Evolutionary conservation across 2,113 vertebrate species (phyloP), one percentile per base, ranked within the genome.

Genomic region (Pachyramphus minor): DNA sequence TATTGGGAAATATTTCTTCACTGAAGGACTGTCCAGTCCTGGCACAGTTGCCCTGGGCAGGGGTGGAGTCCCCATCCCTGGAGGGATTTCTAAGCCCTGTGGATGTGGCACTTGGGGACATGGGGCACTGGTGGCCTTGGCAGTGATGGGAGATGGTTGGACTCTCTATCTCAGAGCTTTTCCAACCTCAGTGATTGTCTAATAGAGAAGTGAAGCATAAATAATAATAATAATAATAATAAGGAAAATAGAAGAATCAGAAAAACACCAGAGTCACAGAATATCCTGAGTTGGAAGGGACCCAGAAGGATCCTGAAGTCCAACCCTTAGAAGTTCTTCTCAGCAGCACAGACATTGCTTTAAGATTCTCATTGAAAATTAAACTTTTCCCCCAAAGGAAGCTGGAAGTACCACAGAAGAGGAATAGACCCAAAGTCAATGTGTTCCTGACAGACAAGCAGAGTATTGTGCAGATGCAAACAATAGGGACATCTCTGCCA

Each of bases 391-490:
- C 62, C 28, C 21, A 49, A 30, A 64, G 41, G 21, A 49, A 49
- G 27, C 62, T 69, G 44, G 9, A 60, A 30, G 67, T 17, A 5
- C 15, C 66, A 35, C 39, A 35, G 59, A 53, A n/a, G n/a, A 86
- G 47, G 35, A 68, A 42, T 8, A 69, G 86, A 39, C 13, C 27
- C 44, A 3, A 44, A 47, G 39, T 3, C 24, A 22, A 25, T 11
- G 19, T 19, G 27, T 3, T 49, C 18, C 44, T 30, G 53, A 35
- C 49, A 59, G 44, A 13, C 59, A 59, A n/a, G 41, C 21, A 4
- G 17, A 42, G 7, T 8, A 2, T 12, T 56, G 42, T 0, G 1
- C 39, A n/a, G 37, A 42, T 50, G 35, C 3, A 9, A 33, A 30
- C 23, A 33, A 16, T 2, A 11, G 8, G n/a, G 63, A 77, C 15